Evolutionary conservation across 2,888 invertebrate species (phyloP), one percentile per base, ranked within the genome.

Genomic region (Phengaris arion): DNA sequence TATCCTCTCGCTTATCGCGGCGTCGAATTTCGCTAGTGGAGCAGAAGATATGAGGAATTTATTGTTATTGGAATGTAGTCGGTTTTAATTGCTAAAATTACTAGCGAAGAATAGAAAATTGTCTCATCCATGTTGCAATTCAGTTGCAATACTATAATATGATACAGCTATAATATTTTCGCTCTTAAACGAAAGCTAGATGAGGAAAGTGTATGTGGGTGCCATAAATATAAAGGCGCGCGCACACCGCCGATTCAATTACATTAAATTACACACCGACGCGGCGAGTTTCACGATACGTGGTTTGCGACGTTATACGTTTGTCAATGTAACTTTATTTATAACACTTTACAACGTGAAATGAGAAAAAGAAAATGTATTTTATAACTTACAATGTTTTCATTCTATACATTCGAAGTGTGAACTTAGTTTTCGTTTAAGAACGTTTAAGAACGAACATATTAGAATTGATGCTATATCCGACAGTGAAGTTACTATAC

Each of bases 241-340:
- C 10, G 48, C 51, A 70, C 70, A 70, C 70, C 51, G 70, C 9
- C 70, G 70, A 70, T 51, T 70, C 70, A 70, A 70, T 70, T 70
- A 70, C 51, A 70, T 51, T 22, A 51, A 70, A 70, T 70, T 48
- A 70, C 70, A 52, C 64, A 22, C 22, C 51, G 51, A 22, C 69
- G 15, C 51, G 51, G 51, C 69, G 15, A 10, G 64, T 9, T 22
- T 4, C 69, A 69, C 8, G n/a, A 48, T 13, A n/a, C 51, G 51
- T 10, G 70, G 46, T 46, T 51, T 51, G 12, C 35, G 64, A 64
- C 52, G 35, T 64, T 69, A 6, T 3, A 13, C 35, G 35, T 48
- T n/a, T 22, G 10, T 48, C 69, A 9, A 69, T 64, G 22, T 15
- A 64, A 22, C 6, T 59, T 59, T 59, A 59, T 64, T 35, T 9